These are phyloP conservation scores for Agraylea sexmaculata DNA, from an alignment of 1,140 invertebrate genomes.

Conservation along the genomic window DNA sequence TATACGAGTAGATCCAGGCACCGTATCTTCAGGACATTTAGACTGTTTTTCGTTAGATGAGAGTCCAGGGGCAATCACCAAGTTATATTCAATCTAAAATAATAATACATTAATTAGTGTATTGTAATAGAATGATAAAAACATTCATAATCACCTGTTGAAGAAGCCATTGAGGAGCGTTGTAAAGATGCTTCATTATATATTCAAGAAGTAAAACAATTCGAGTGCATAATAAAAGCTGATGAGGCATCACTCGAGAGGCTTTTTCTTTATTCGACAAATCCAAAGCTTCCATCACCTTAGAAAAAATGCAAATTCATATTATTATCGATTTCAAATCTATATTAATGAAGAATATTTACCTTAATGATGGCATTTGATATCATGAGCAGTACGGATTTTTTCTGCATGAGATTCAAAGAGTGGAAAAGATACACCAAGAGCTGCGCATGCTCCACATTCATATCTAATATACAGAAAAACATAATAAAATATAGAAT, in stretches of 20 bases:
- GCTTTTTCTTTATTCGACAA: slow-evolving; percentile 45
- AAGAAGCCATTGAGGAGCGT: slow-evolving; percentile 62
- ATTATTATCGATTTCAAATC: not conserved
- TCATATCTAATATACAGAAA: slow-evolving; percentile 59
- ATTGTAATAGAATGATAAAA: no score
- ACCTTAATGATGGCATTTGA: slow-evolving; percentile 45
- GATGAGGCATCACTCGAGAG: slow-evolving; percentile 34
- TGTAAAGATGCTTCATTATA: slow-evolving; percentile 89
- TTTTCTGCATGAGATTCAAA: slow-evolving; percentile 91
- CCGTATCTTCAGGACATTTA: slow-evolving; percentile 25
- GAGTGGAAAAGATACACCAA: slow-evolving; percentile 90
- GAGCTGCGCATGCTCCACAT: slow-evolving; percentile 91
- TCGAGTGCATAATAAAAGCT: slow-evolving; percentile 71
- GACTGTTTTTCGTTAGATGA: slow-evolving; percentile 26
- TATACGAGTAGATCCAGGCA: slow-evolving; percentile 39
- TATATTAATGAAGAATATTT: slow-evolving; percentile 6
- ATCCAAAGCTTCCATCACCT: slow-evolving; percentile 87
- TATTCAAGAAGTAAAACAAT: slow-evolving; percentile 88
- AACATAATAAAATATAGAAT: slow-evolving; percentile 4
- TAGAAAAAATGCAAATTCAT: slow-evolving; percentile 22
- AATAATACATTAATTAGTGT: slow-evolving; percentile 4
- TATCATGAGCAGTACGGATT: slow-evolving; percentile 75
- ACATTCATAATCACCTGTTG: slow-evolving; percentile 60
- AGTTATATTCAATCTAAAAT: slow-evolving; percentile 69
- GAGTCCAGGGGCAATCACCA: slow-evolving; percentile 52